Percentiles rank a stretch among this genome's conserved stretches.
Evolutionary conservation across 2,113 vertebrate genomes (phyloP).

Genomic region (Vulpes vulpes): DNA sequence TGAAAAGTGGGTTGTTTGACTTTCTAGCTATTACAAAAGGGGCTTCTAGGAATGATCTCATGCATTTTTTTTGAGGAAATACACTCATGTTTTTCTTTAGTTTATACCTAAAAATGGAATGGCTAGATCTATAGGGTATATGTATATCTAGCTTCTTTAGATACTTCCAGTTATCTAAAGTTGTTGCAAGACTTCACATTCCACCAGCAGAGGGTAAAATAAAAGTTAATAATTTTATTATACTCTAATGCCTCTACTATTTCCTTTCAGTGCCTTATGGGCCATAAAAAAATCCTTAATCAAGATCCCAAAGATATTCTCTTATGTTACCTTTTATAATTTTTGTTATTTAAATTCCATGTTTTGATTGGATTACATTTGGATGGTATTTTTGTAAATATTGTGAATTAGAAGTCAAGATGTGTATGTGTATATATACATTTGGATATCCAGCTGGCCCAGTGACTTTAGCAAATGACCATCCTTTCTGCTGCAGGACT

Average conservation of each 20-base stretch:
- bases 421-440: not conserved
- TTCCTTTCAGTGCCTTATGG: not conserved
- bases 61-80: not conserved
- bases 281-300: not conserved
- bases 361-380: not conserved
- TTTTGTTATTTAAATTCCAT: not conserved
- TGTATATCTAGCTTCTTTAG: not conserved
- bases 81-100: not conserved
- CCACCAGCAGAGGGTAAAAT: not conserved
- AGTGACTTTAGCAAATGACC: not conserved
- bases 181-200: slow-evolving; percentile 7
- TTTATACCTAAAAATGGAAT: not conserved
- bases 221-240: not conserved
- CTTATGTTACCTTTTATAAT: not conserved
- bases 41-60: not conserved
- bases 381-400: not conserved
- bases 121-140: not conserved
- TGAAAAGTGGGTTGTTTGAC: accelerated
- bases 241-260: not conserved
- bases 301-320: not conserved
- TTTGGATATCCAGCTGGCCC: not conserved
- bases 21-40: not conserved
- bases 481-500: not conserved
- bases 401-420: not conserved
- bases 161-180: not conserved